phyloP scores from a whole-genome alignment of 2,113 vertebrate genomes.

The Eretmochelys imbricata region DNA sequence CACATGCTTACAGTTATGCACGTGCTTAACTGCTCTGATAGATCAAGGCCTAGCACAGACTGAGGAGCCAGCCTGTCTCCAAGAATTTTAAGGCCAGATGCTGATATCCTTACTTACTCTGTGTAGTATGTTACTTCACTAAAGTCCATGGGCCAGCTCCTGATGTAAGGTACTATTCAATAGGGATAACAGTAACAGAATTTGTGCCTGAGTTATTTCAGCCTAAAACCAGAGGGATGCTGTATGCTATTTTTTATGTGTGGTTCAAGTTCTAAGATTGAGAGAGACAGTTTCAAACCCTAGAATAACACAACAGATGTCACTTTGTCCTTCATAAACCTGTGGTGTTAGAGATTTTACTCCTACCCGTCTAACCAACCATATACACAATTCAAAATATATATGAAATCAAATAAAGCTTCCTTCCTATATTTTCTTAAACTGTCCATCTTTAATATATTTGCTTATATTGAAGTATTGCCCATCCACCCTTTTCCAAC shows the following conservation, averaged over 20 bases:
- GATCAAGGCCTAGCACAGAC: accelerated
- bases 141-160: accelerated
- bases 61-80: neutral
- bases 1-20: neutral
- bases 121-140: neutral
- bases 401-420: neutral
- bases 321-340: neutral
- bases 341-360: neutral
- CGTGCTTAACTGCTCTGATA: neutral
- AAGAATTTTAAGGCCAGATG: neutral
- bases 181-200: neutral
- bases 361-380: neutral
- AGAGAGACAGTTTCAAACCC: neutral
- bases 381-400: neutral
- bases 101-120: neutral
- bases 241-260: neutral
- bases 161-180: neutral
- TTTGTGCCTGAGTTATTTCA: neutral
- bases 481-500: constrained; percentile 43
- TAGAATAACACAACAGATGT: neutral
- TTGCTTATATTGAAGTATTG: constrained; percentile 38
- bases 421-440: neutral
- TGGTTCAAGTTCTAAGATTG: constrained; percentile 2
- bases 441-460: neutral
- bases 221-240: neutral